Evolutionary conservation across 2,113 vertebrate species (phyloP).

Genomic region (Oxyruncus cristatus): DNA sequence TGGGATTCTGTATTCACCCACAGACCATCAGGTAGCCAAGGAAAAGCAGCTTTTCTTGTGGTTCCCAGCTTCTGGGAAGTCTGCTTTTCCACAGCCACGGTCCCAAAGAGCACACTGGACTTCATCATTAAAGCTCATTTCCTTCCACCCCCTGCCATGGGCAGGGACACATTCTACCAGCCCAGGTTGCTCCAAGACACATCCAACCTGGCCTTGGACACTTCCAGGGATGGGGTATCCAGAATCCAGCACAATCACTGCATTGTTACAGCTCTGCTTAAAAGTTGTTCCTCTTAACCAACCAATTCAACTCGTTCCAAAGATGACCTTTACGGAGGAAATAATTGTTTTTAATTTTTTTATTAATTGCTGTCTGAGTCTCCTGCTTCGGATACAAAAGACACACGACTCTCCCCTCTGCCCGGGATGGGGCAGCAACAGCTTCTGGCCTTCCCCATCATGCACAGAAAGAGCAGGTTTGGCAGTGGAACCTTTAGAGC

Average conservation of each 20-base stretch:
- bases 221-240: background rate
- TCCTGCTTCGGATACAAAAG: background rate
- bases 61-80: background rate
- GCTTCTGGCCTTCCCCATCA: accelerated
- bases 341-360: background rate
- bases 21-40: background rate
- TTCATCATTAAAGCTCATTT: background rate
- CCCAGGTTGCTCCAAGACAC: background rate
- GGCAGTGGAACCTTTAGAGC: accelerated
- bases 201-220: background rate
- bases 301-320: background rate
- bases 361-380: constrained; percentile 35
- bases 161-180: background rate
- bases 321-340: background rate
- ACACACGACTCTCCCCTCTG: background rate
- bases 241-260: background rate
- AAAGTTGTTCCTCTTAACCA: background rate
- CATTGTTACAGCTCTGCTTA: background rate
- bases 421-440: background rate
- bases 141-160: background rate
- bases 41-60: background rate
- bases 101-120: background rate
- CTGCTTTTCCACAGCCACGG: background rate
- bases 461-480: accelerated
- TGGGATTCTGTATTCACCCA: background rate